Percentiles rank a stretch among this genome's conserved stretches.
Evolutionary conservation across 1,140 invertebrate genomes (phyloP).

Genomic region (Aradophagus sp.): DNA sequence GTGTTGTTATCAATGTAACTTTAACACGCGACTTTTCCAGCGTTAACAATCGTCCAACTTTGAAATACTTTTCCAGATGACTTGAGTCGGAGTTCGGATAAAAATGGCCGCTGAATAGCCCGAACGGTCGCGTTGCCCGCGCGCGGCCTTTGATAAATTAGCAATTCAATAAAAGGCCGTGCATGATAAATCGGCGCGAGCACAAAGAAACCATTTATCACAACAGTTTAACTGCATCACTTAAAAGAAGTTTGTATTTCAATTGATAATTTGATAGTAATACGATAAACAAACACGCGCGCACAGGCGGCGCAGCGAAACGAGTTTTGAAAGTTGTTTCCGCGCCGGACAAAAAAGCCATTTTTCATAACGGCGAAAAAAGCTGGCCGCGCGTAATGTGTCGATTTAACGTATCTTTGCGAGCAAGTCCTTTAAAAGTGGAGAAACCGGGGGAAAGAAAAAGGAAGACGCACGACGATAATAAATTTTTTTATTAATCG

Average conservation of each 20-base stretch:
- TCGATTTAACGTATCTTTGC: slow-evolving; percentile 13
- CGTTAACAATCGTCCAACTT: slow-evolving; percentile 1
- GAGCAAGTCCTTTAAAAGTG: too few species aligned
- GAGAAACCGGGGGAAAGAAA: too few species aligned
- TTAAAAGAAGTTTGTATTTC: slow-evolving; percentile 46
- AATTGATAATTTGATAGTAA: slow-evolving; percentile 56
- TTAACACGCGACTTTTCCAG: too few species aligned
- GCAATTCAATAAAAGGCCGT: slow-evolving; percentile 41
- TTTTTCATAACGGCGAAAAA: slow-evolving; percentile 18
- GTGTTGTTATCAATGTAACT: too few species aligned
- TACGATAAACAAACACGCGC: slow-evolving; percentile 36
- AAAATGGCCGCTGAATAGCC: slow-evolving; percentile 27
- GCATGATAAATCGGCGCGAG: slow-evolving; percentile 40
- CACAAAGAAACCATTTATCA: slow-evolving; percentile 52
- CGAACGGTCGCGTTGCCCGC: slow-evolving; percentile 14
- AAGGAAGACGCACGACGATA: too few species aligned
- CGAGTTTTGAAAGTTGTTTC: slow-evolving; percentile 47
- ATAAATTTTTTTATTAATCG: slow-evolving; percentile 40
- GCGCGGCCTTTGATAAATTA: slow-evolving; percentile 38
- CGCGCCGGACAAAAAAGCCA: slow-evolving; percentile 13
- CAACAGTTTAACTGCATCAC: slow-evolving; percentile 45
- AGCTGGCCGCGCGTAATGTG: slow-evolving; percentile 13
- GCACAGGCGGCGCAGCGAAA: slow-evolving; percentile 2
- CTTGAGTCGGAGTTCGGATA: slow-evolving; percentile 19
- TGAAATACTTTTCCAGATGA: slow-evolving; percentile 5